phyloP scores from a whole-genome alignment of 2,113 vertebrate species.

The Perccottus glenii region DNA sequence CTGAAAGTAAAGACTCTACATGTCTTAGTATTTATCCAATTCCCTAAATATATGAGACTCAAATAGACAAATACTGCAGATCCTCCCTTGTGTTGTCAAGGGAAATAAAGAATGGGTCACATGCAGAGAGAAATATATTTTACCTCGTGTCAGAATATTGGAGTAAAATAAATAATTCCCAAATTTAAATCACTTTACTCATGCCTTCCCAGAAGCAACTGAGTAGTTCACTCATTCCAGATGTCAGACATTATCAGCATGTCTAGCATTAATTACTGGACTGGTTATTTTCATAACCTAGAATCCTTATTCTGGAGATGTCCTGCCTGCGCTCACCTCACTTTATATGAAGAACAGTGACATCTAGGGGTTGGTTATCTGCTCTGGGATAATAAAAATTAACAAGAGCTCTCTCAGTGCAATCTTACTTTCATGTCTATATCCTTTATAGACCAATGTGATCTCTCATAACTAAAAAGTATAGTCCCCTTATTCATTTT shows the following conservation, averaged over 20 bases:
- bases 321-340: not conserved
- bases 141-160: slow-evolving; percentile 33
- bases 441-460: too few species aligned
- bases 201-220: not conserved
- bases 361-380: slow-evolving; percentile 44
- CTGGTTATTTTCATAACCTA: slow-evolving; percentile 16
- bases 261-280: slow-evolving; percentile 26
- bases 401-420: too few species aligned
- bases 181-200: slow-evolving; percentile 6
- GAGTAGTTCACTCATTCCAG: slow-evolving; percentile 29
- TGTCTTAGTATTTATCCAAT: too few species aligned
- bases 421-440: too few species aligned
- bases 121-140: slow-evolving; percentile 33
- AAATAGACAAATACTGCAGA: not conserved
- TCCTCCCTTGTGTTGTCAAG: not conserved
- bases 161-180: not conserved
- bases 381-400: too few species aligned
- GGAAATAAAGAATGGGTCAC: slow-evolving; percentile 28
- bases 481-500: too few species aligned
- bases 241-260: slow-evolving; percentile 24
- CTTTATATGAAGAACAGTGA: slow-evolving; percentile 41
- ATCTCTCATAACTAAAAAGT: too few species aligned
- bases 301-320: slow-evolving; percentile 40
- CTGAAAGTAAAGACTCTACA: too few species aligned
- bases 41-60: not conserved